Evolutionary conservation across 1,140 invertebrate genomes (phyloP).

Genomic region (Meteorus sp.): DNA sequence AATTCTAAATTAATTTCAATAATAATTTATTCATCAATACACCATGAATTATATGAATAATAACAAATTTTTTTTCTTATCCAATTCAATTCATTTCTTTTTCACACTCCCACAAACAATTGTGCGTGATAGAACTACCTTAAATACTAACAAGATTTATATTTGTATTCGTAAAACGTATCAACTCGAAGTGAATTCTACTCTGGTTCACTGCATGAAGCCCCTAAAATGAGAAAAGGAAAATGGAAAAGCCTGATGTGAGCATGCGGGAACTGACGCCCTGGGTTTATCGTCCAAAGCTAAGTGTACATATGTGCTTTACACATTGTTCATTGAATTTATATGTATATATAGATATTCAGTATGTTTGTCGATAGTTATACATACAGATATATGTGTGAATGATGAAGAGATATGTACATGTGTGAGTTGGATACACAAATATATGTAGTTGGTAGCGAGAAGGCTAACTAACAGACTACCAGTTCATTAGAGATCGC

Average conservation of each 20-base stretch:
- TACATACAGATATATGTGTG: not conserved
- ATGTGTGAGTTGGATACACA: conserved; percentile 1
- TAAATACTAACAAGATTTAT: conserved; percentile 42
- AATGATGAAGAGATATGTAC: not conserved
- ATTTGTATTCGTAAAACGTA: conserved; percentile 23
- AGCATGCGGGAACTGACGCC: conserved; percentile 22
- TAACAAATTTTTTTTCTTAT: no score
- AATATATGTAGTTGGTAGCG: conserved; percentile 4
- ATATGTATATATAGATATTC: conserved; percentile 13
- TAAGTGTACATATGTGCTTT: conserved; percentile 9
- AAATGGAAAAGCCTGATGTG: conserved; percentile 23
- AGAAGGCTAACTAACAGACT: conserved; percentile 19
- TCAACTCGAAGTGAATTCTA: no score
- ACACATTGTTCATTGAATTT: not conserved
- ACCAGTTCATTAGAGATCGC: conserved; percentile 21
- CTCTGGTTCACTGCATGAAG: no score
- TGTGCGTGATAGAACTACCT: conserved; percentile 35
- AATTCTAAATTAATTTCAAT: no score
- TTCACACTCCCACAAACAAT: no score
- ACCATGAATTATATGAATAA: no score
- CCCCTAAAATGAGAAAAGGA: not conserved
- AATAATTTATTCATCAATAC: no score
- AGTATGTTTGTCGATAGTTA: not conserved
- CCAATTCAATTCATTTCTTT: no score
- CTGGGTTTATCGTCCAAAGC: not conserved